Percentiles rank a stretch among this genome's conserved stretches.
phyloP scores from a whole-genome alignment of 2,113 vertebrate genomes.

The Sapajus apella region DNA sequence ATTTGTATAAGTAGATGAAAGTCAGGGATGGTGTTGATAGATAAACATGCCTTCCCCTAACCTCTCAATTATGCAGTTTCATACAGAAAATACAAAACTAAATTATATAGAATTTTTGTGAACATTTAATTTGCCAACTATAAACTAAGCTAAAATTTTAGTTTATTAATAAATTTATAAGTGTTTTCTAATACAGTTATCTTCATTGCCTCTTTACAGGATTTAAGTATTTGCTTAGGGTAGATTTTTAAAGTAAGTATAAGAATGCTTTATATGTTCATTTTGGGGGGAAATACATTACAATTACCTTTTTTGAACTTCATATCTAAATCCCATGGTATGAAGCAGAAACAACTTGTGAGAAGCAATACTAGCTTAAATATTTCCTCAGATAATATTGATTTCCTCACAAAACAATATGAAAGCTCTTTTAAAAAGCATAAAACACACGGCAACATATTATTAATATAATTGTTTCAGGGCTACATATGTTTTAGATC shows the following conservation, averaged over 20 bases:
- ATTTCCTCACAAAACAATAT: not conserved
- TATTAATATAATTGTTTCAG: not conserved
- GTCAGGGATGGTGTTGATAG: not conserved
- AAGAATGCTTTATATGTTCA: not conserved
- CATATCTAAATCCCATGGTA: not conserved
- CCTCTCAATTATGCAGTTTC: not conserved
- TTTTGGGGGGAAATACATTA: not conserved
- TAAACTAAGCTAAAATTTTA: not conserved
- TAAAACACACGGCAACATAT: not conserved
- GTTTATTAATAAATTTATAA: not conserved
- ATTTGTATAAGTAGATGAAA: slow-evolving; percentile 49
- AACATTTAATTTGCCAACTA: not conserved
- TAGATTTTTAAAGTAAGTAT: not conserved
- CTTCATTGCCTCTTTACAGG: not conserved
- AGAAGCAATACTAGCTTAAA: not conserved
- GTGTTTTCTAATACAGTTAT: not conserved
- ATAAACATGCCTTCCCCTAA: not conserved
- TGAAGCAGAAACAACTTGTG: not conserved
- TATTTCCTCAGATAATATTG: not conserved
- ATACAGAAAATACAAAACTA: not conserved
- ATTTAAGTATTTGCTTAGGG: not conserved
- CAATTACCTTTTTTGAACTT: not conserved
- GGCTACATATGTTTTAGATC: not conserved
- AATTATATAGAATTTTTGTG: not conserved
- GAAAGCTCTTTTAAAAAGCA: not conserved